Conservation (phyloP, 2,113 vertebrate species). For the Seriola quinqueradiata region DNA sequence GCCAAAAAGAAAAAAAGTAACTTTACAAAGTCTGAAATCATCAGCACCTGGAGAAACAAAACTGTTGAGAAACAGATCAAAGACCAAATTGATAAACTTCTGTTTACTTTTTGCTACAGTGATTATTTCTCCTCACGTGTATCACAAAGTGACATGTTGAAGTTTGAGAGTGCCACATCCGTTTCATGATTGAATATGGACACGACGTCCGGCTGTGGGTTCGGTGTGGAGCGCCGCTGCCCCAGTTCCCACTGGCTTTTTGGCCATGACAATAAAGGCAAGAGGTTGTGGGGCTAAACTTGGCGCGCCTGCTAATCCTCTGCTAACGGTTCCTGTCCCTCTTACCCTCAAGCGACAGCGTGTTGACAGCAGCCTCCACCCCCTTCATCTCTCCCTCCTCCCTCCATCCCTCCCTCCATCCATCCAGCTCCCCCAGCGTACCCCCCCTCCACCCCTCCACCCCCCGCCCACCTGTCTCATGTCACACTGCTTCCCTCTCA, state of each 20-base stretch:
- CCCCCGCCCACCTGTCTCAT: constrained; percentile 81
- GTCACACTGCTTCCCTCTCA: constrained; percentile 69
- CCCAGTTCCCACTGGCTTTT: constrained; percentile 55
- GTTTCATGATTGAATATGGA: constrained; percentile 17
- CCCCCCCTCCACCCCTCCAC: background rate
- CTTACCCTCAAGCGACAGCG: constrained; percentile 85
- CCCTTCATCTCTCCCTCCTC: constrained; percentile 32
- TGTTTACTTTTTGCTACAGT: background rate
- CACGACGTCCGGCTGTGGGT: constrained; percentile 17
- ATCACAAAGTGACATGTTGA: constrained; percentile 9
- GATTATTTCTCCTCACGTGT: background rate
- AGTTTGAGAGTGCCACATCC: constrained; percentile 34
- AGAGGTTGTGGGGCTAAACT: constrained; percentile 74
- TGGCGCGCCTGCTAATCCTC: constrained; percentile 87
- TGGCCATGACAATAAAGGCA: constrained; percentile 51
- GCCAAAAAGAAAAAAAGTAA: constrained; percentile 6
- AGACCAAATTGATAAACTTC: background rate
- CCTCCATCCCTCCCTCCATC: constrained; percentile 13
- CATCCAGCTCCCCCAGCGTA: background rate
- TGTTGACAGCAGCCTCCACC: constrained; percentile 81
- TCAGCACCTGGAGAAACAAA: constrained; percentile 13
- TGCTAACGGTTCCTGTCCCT: constrained; percentile 89
- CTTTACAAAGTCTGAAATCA: constrained; percentile 26
- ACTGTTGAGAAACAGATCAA: background rate
- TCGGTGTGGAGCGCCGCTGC: background rate